Base-by-base conservation (phyloP, 2,113 vertebrate species). In the Thermophis baileyi region DNA sequence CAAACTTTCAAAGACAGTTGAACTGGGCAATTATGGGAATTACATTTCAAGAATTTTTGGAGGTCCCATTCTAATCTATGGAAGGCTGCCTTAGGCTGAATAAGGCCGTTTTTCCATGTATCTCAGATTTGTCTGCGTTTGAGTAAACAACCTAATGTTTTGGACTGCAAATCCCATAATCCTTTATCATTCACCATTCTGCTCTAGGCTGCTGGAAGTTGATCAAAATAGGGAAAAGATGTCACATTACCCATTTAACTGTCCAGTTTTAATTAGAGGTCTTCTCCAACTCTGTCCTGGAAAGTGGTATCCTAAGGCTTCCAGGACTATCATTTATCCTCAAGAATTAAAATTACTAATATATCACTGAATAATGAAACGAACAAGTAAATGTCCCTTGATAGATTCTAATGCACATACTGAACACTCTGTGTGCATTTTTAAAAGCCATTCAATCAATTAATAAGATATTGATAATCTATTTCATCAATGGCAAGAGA, bases 401-500 rank as follows among this genome's bases (percentile, higher is more conserved):
- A 96, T 87, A 94, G 30, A 49, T 87, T 95, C 90, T 96, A 95
- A 96, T 92, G 69, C 92, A 96, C 96, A 96, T 89, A 95, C 9
- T 92, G 93, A 95, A 96, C 95, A 94, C 74, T 9, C 94, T 94
- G 18, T 81, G 35, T 81, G 74, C 35, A 44, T 81, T 44, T 94
- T 89, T 94, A 92, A 93, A 87, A 93, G 92, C 96, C 94, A 95
- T 95, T 95, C 91, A 95, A 94, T 94, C 95, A 96, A 94, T 94
- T 94, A 95, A 96, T 91, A 93, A 94, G 95, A 91, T 96, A 97
- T 89, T 96, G 96, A 96, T 96, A 96, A 96, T 91, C 95, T 97
- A 96, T 97, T 96, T 95, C 95, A 96, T 95, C 94, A 96, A 97
- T 96, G 97, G 96, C 96, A 96, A 81, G 94, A 95, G 95, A 0